Percentiles rank a stretch among this genome's conserved stretches.
Evolutionary conservation across 2,888 invertebrate genomes (phyloP).

Genomic region (Napeogenes inachia): DNA sequence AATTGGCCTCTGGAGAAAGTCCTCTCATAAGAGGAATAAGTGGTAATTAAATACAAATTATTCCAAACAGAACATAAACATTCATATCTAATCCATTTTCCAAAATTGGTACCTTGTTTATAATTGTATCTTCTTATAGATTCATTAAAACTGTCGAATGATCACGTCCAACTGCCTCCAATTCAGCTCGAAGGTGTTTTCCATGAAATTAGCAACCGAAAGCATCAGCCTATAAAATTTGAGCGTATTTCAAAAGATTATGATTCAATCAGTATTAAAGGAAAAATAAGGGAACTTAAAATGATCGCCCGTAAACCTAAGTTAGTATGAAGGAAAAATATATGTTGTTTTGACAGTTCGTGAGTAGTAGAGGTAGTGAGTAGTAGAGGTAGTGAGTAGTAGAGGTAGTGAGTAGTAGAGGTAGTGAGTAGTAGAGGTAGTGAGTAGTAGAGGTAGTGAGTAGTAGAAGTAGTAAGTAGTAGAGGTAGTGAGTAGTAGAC

Average conservation of each 20-base stretch:
- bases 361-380: no score
- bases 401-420: no score
- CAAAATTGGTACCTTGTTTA: background rate
- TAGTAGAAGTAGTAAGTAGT: no score
- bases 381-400: no score
- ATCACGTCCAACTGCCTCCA: slow-evolving; percentile 48
- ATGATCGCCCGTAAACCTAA: slow-evolving; percentile 34
- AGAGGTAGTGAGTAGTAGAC: no score
- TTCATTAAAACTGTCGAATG: slow-evolving; percentile 25
- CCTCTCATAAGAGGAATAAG: slow-evolving; percentile 42
- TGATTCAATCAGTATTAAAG: slow-evolving; percentile 53
- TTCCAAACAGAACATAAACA: background rate
- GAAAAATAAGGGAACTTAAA: slow-evolving; percentile 59
- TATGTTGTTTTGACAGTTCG: no score
- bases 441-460: no score
- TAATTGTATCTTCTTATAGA: slow-evolving; percentile 29
- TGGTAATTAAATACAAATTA: slow-evolving; percentile 39
- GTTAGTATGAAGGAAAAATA: slow-evolving; percentile 8
- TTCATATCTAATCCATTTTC: background rate
- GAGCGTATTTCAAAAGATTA: slow-evolving; percentile 7
- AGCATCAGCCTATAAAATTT: slow-evolving; percentile 2
- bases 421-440: no score
- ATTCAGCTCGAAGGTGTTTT: slow-evolving; percentile 49
- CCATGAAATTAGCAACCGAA: slow-evolving; percentile 24
- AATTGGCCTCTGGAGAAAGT: slow-evolving; percentile 60